Evolutionary conservation across 2,888 invertebrate species (phyloP).

Genomic region (Aphidius colemani): DNA sequence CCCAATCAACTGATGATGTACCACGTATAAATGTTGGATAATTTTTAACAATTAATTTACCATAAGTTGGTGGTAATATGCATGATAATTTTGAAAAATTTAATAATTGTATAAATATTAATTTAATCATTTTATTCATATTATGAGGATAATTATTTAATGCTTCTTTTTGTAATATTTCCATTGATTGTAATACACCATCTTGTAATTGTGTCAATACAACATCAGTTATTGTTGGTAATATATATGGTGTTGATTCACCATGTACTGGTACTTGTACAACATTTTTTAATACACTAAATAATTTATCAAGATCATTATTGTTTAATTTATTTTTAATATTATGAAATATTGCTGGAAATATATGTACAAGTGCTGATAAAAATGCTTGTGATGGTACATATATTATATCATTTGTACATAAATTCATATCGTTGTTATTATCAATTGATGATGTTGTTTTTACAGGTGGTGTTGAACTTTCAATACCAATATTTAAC

Average conservation of each 20-base stretch:
- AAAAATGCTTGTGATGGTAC: slow-evolving; percentile 92
- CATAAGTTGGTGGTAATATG: slow-evolving; percentile 65
- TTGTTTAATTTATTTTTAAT: slow-evolving; percentile 75
- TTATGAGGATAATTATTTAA: slow-evolving; percentile 63
- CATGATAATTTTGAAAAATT: slow-evolving; percentile 74
- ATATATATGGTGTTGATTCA: slow-evolving; percentile 80
- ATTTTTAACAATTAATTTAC: slow-evolving; percentile 63
- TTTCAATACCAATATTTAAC: slow-evolving; percentile 83
- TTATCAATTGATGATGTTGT: background rate
- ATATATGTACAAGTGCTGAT: slow-evolving; percentile 92
- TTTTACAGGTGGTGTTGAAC: slow-evolving; percentile 63
- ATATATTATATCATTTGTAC: slow-evolving; percentile 67
- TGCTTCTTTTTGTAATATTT: slow-evolving; percentile 81
- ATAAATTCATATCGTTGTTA: too few relatives aligned
- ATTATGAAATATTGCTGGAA: slow-evolving; percentile 91
- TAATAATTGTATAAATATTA: slow-evolving; percentile 70
- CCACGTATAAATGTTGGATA: slow-evolving; percentile 57
- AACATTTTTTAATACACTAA: slow-evolving; percentile 75
- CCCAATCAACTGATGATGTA: slow-evolving; percentile 68
- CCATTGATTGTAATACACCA: slow-evolving; percentile 83
- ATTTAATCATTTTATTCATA: slow-evolving; percentile 69
- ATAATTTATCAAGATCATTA: slow-evolving; percentile 79
- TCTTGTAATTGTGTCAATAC: slow-evolving; percentile 83
- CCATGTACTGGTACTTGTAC: slow-evolving; percentile 81
- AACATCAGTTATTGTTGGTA: slow-evolving; percentile 79